These are phyloP conservation scores for Trypoxylus dichotomus DNA, from an alignment of 1,140 invertebrate genomes.

Conservation along the genomic window DNA sequence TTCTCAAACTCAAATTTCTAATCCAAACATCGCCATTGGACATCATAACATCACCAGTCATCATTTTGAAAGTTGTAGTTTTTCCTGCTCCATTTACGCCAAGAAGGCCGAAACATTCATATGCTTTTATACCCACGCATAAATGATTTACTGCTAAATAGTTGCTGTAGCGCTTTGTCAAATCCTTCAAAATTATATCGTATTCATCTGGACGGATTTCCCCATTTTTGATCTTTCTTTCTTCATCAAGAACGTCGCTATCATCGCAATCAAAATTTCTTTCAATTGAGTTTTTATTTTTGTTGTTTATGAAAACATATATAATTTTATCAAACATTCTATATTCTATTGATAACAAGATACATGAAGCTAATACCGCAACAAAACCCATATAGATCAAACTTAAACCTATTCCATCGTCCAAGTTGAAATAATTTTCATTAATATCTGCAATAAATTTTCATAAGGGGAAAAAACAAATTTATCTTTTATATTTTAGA, in stretches of 20 bases:
- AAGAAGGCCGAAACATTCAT: constrained; percentile 86
- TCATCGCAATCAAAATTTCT: constrained; percentile 7
- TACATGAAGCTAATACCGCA: neutral
- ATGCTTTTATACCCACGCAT: constrained; percentile 60
- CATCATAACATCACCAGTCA: constrained; percentile 76
- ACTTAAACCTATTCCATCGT: constrained; percentile 52
- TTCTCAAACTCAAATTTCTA: constrained; percentile 55
- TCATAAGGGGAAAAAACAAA: no score
- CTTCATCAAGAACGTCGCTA: constrained; percentile 34
- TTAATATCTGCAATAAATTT: neutral
- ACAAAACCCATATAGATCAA: neutral
- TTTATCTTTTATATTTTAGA: no score
- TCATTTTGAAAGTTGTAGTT: constrained; percentile 85
- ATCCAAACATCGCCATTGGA: constrained; percentile 44
- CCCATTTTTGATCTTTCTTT: constrained; percentile 20
- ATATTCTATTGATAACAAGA: neutral
- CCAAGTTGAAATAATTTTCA: neutral
- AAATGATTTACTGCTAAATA: constrained; percentile 72
- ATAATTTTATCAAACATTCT: constrained; percentile 60
- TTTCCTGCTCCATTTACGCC: constrained; percentile 79
- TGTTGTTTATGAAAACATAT: constrained; percentile 66
- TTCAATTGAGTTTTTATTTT: neutral
- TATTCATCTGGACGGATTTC: constrained; percentile 35
- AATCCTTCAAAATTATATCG: constrained; percentile 54
- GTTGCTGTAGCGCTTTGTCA: constrained; percentile 70